phyloP scores from a whole-genome alignment of 2,113 vertebrate genomes.

The Tupaia chinensis region DNA sequence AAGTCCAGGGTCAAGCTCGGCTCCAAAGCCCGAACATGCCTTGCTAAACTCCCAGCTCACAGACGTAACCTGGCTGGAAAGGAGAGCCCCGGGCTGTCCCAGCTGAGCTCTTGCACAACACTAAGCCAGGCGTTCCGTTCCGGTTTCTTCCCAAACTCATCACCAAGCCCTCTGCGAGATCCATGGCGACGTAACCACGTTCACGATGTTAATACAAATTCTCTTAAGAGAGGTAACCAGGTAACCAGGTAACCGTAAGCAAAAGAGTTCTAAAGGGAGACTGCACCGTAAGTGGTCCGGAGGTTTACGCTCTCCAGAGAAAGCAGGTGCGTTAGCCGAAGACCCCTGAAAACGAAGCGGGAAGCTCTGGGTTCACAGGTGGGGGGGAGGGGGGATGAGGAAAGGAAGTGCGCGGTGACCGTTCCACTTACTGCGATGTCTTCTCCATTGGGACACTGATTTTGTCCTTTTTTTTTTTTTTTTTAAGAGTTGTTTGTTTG shows the following conservation, averaged over 20 bases:
- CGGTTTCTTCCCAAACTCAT: constrained; percentile 13
- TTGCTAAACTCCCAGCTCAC: background rate
- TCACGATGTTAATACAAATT: background rate
- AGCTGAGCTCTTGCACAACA: background rate
- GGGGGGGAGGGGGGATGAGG: background rate
- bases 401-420: background rate
- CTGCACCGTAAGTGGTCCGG: background rate
- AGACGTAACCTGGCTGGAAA: background rate
- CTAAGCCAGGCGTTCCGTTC: background rate
- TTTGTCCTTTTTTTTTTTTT: too few relatives aligned
- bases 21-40: background rate
- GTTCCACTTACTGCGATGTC: background rate
- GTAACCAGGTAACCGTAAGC: background rate
- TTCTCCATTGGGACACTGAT: background rate
- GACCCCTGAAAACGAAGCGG: background rate
- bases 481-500: too few relatives aligned
- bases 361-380: background rate
- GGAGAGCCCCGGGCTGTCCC: background rate
- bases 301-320: background rate
- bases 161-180: background rate
- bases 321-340: background rate
- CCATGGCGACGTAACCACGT: background rate
- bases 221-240: background rate
- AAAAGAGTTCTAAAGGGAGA: background rate
- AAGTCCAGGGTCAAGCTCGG: background rate